Base-by-base conservation (phyloP, 2,113 vertebrate species). In the Noturus placidus region DNA sequence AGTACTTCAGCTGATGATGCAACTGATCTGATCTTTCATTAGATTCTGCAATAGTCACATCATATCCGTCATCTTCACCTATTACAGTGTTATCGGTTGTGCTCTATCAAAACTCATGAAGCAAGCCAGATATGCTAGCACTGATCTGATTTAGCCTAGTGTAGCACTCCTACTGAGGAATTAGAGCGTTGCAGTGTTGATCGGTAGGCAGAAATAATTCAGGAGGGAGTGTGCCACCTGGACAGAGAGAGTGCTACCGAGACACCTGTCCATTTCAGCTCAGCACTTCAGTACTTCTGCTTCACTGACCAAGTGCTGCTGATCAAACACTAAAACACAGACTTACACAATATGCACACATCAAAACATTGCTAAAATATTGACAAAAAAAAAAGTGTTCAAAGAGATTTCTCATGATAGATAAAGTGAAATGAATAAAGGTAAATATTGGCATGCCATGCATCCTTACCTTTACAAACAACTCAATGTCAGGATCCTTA, bases 401-500 rank as follows among this genome's bases (percentile, higher is more conserved):
- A 38, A n/a, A 54, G 50, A 30, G 6, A 27, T 20, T 56, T 61
- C 13, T 25, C n/a, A 80, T 56, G 30, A 81, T 35, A 25, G 2
- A 22, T 38, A 59, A 59, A 61, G 35, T 38, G 19, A 38, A 82
- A 38, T 27, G 0, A 61, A 59, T 61, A 61, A 59, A 81, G 20
- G 22, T 82, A 15, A 2, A 27, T 14, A 27, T 22, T 7, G 27
- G 33, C 33, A 82, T 61, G 33, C 33, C 79, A 59, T 38, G 20
- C 52, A 74, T 80, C 15, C 96, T 94, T 95, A 97, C 97, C 96
- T 97, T 97, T 86, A 97, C 97, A 88, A 97, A 97, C 88, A 97
- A 95, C 91, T 97, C 97, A 19, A 97, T 97, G 92, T 97, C 96
- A 82, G 96, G 96, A 89, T 97, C 96, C 87, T 96, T 95, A 86